Evolutionary conservation across 2,113 vertebrate species (phyloP), one percentile per base, ranked within the genome.

Genomic region (Litocranius walleri): DNA sequence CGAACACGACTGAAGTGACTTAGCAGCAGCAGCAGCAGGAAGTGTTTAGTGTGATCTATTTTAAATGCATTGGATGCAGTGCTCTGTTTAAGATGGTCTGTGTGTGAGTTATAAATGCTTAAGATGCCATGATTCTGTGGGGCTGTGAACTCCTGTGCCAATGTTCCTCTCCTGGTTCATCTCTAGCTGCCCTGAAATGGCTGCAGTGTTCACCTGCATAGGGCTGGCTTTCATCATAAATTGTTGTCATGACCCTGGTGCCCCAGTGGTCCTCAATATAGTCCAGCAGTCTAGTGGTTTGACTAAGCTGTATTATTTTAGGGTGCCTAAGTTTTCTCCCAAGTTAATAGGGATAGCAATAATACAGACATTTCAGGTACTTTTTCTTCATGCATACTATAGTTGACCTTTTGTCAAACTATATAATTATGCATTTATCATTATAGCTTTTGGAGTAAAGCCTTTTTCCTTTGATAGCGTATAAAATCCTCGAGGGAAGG

Each of bases 361-460:
- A 94, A 74, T 21, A 57, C 52, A 13, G 50, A 30, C 10, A 12
- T 50, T 86, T 57, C 29, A 16, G 84, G 54, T 30, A 50, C 25
- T 56, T 52, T 96, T 92, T 84, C 56, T 78, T 57, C 10, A 61
- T 45, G 71, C 6, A 16, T 12, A 87, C 29, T 50, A 50, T 15
- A 45, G 54, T 36, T 23, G 36, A 83, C 67, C 25, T 45, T 43
- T 88, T 78, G 78, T 82, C 48, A 33, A 91, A 88, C 25, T 86
- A 56, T 45, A 25, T 71, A 61, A 52, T 78, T 64, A n/a, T 40
- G 25, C 25, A 83, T 30, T 88, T 89, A 64, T 81, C n/a, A 93
- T 57, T 64, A n/a, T 52, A 78, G 56, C 33, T 89, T 94, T 82
- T 30, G 50, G 29, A 71, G 52, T 77, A 30, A 82, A 94, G 81